These are phyloP conservation scores for Amphibalanus amphitrite DNA, from an alignment of 1,140 invertebrate species.

Conservation along the genomic window DNA sequence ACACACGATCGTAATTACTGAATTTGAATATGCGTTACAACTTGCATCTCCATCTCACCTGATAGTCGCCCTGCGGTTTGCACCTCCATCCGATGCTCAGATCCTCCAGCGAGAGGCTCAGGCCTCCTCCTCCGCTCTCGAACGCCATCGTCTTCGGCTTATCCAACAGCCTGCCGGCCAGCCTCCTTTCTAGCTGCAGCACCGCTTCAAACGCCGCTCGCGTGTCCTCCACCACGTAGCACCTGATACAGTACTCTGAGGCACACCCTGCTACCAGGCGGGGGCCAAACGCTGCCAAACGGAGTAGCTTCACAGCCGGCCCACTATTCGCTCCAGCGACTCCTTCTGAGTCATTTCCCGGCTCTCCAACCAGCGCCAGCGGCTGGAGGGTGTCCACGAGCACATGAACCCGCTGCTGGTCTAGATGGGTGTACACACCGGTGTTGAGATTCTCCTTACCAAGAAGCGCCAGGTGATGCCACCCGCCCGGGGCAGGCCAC, in stretches of 20 bases:
- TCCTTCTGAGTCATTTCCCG: too few species aligned
- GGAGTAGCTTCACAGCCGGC: background rate
- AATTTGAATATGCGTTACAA: too few species aligned
- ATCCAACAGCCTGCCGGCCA: constrained; percentile 68
- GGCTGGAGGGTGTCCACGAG: background rate
- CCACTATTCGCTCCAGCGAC: too few species aligned
- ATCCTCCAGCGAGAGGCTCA: constrained; percentile 68
- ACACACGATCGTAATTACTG: too few species aligned
- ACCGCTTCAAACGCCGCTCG: background rate
- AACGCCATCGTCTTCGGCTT: constrained; percentile 68
- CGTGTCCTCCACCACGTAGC: background rate
- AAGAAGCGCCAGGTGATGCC: background rate
- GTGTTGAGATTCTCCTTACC: background rate
- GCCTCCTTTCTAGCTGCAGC: constrained; percentile 45
- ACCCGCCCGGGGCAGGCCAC: background rate
- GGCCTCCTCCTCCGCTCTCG: constrained; percentile 66
- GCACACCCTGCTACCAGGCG: background rate
- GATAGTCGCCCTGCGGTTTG: constrained; percentile 59
- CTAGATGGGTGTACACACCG: background rate
- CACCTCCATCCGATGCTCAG: constrained; percentile 67
- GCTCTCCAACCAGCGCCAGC: background rate
- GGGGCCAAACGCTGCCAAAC: background rate
- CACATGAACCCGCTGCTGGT: background rate
- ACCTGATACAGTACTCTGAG: background rate
- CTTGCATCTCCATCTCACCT: background rate